Conservation (phyloP, 2,113 vertebrate species). For the Tragelaphus strepsiceros region DNA sequence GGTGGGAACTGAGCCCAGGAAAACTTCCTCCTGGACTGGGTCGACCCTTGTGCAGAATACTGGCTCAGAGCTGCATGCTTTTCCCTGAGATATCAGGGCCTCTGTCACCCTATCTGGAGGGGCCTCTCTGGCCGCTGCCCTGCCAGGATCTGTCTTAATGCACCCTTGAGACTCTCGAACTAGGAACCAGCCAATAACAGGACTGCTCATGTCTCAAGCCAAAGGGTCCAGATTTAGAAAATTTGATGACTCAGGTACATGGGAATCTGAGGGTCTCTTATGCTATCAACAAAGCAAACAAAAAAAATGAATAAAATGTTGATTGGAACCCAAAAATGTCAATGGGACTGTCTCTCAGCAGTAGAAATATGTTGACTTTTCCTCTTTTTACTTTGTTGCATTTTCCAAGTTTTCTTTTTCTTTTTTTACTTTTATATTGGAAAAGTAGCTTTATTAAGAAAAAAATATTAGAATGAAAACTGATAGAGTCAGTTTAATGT, state of each 20-base stretch:
- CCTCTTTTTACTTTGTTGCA: not conserved
- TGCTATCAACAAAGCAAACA: conserved; percentile 61
- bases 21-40: conserved; percentile 64
- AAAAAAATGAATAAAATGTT: conserved; percentile 27
- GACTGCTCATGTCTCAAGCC: not conserved
- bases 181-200: not conserved
- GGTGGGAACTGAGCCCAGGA: conserved; percentile 66
- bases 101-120: conserved; percentile 29
- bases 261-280: conserved; percentile 59
- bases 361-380: not conserved
- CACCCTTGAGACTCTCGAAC: conserved; percentile 24
- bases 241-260: conserved; percentile 56
- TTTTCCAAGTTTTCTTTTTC: not conserved
- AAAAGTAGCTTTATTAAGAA: not conserved
- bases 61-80: conserved; percentile 12
- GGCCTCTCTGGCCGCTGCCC: conserved; percentile 2
- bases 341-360: not conserved
- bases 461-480: not conserved
- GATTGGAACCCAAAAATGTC: conserved; percentile 24
- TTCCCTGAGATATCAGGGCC: conserved; percentile 51
- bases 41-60: conserved; percentile 53
- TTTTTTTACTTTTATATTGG: not conserved
- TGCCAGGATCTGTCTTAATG: not conserved
- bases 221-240: conserved; percentile 57
- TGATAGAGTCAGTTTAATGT: not conserved